These are phyloP conservation scores for Drosophila parabipectinata DNA, from an alignment of 1,140 invertebrate genomes.

Conservation along the genomic window DNA sequence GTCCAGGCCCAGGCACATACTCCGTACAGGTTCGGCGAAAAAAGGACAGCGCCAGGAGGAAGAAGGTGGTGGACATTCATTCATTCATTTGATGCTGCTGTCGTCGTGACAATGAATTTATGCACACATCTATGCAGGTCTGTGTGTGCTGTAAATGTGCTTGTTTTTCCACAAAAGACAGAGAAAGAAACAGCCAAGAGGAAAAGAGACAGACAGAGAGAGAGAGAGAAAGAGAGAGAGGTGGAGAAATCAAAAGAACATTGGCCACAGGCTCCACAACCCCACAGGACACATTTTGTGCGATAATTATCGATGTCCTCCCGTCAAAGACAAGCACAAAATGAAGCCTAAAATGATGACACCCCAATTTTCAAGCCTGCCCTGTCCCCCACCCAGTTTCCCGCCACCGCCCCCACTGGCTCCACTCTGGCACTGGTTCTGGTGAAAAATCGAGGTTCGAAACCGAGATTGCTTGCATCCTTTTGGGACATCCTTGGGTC, in stretches of 20 bases:
- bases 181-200: neutral
- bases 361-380: conserved; percentile 19
- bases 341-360: conserved; percentile 47
- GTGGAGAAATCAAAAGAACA: conserved; percentile 50
- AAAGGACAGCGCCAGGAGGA: neutral
- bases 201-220: neutral
- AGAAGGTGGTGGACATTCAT: conserved; percentile 50
- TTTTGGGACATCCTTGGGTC: conserved; percentile 3
- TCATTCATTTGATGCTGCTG: conserved; percentile 72
- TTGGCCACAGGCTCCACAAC: conserved; percentile 38
- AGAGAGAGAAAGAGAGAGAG: neutral
- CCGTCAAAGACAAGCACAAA: conserved; percentile 50
- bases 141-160: conserved; percentile 54
- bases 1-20: too few relatives aligned
- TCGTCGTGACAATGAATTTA: conserved; percentile 75
- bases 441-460: conserved; percentile 20
- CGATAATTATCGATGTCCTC: conserved; percentile 73
- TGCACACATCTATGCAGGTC: conserved; percentile 61
- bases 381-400: neutral
- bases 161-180: conserved; percentile 37
- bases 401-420: too few relatives aligned
- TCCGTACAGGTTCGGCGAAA: conserved; percentile 9
- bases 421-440: neutral
- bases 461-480: conserved; percentile 47
- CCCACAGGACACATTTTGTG: conserved; percentile 57